Percentiles rank a stretch among this genome's conserved stretches.
phyloP scores from a whole-genome alignment of 2,888 invertebrate genomes.

The Lithophane semibrunnea region DNA sequence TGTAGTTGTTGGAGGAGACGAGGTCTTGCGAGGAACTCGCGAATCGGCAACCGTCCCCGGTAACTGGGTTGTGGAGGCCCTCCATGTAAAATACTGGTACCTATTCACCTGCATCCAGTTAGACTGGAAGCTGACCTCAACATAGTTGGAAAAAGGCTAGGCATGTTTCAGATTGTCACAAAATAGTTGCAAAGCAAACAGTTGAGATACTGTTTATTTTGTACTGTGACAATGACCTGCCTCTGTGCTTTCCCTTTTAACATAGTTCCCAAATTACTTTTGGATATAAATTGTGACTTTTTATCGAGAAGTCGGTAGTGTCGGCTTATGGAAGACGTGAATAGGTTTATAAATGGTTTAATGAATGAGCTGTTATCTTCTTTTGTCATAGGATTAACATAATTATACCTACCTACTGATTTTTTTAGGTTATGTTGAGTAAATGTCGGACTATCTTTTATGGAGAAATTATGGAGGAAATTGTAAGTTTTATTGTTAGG shows the following conservation, averaged over 20 bases:
- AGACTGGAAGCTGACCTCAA: no score
- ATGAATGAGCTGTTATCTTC: slow-evolving; percentile 52
- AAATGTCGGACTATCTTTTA: slow-evolving; percentile 15
- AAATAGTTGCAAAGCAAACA: not conserved
- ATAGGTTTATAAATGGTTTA: slow-evolving; percentile 55
- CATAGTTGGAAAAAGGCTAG: no score
- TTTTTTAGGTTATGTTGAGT: slow-evolving; percentile 28
- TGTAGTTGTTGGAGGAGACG: not conserved
- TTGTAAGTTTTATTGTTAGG: slow-evolving; percentile 7
- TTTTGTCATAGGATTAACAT: slow-evolving; percentile 54
- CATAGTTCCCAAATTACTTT: slow-evolving; percentile 67
- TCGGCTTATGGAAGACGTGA: slow-evolving; percentile 42
- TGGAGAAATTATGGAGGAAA: slow-evolving; percentile 6
- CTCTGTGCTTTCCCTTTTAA: slow-evolving; percentile 65
- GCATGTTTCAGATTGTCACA: no score
- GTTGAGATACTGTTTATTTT: slow-evolving; percentile 12
- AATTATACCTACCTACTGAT: slow-evolving; percentile 34
- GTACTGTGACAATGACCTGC: slow-evolving; percentile 10
- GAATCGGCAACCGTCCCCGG: no score
- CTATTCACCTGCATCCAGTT: no score
- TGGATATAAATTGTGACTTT: slow-evolving; percentile 57
- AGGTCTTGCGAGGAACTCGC: no score
- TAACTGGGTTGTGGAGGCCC: no score
- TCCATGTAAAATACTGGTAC: no score
- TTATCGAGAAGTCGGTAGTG: slow-evolving; percentile 53